Conservation (phyloP, 2,113 vertebrate species). For the Petrocephalus microphthalmus region DNA sequence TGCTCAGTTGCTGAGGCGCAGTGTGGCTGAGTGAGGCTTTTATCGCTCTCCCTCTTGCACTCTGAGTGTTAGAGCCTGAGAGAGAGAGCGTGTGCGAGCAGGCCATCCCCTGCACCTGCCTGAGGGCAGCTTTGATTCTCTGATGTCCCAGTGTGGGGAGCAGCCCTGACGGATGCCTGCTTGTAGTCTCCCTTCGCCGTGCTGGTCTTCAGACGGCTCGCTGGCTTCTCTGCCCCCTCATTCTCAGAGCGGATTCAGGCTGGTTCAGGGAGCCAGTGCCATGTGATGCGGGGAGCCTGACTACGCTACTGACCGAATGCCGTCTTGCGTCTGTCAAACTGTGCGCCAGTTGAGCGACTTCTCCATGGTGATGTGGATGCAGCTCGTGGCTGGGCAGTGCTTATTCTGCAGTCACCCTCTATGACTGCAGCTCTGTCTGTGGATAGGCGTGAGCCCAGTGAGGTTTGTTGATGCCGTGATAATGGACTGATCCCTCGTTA, state of each 20-base stretch:
- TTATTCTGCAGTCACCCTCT: no score
- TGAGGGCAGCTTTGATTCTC: not conserved
- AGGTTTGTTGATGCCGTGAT: conserved; percentile 31
- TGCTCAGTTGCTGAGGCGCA: not conserved
- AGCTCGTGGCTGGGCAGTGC: not conserved
- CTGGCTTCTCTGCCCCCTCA: not conserved
- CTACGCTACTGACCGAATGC: not conserved
- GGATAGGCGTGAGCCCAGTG: conserved; percentile 21
- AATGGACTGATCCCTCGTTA: conserved; percentile 32
- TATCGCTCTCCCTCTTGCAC: not conserved
- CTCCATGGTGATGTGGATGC: not conserved
- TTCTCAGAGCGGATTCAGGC: not conserved
- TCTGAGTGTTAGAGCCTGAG: not conserved
- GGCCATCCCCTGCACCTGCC: not conserved
- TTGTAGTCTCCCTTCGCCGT: not conserved
- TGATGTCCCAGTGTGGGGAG: not conserved
- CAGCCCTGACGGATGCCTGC: not conserved
- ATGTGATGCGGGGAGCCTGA: not conserved
- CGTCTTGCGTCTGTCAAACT: not conserved
- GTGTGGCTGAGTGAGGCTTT: not conserved
- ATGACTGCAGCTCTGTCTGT: not conserved
- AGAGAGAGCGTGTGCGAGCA: not conserved
- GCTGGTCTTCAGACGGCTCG: not conserved
- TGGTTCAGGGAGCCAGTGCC: not conserved
- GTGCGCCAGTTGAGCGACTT: no score